Percentiles rank a stretch among this genome's conserved stretches.
Conservation (phyloP, 2,113 vertebrate species). For the Ramphastos sulfuratus region DNA sequence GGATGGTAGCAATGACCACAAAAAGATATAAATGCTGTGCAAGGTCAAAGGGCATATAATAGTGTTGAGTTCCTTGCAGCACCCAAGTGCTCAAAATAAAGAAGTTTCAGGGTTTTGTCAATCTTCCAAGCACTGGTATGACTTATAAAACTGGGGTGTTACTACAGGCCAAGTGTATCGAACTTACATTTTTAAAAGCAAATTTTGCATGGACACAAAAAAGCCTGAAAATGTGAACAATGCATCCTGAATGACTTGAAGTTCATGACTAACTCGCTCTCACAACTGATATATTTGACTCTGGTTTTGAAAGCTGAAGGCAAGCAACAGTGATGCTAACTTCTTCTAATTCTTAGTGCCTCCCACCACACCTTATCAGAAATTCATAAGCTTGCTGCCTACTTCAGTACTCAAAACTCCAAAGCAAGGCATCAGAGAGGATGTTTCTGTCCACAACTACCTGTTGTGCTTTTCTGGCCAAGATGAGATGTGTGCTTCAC, state of each 20-base stretch:
- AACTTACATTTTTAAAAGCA: neutral
- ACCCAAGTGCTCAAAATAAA: neutral
- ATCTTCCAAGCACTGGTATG: neutral
- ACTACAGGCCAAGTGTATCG: neutral
- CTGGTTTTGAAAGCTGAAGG: neutral
- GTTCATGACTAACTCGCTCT: constrained; percentile 7
- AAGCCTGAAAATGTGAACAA: neutral
- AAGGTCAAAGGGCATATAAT: neutral
- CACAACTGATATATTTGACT: neutral
- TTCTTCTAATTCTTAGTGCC: neutral
- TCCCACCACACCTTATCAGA: constrained; percentile 10
- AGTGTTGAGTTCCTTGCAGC: neutral
- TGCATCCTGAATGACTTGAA: neutral
- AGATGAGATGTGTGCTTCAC: no score
- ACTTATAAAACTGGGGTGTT: neutral
- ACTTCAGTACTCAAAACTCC: neutral
- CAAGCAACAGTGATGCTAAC: neutral
- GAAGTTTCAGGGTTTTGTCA: constrained; percentile 3
- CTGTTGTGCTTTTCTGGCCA: neutral
- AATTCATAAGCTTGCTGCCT: constrained; percentile 6
- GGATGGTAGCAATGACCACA: neutral
- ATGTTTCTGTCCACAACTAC: neutral
- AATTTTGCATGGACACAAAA: neutral
- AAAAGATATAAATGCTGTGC: neutral
- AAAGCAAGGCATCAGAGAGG: neutral